phyloP scores from a whole-genome alignment of 2,888 invertebrate species.

The Gerris lacustris region DNA sequence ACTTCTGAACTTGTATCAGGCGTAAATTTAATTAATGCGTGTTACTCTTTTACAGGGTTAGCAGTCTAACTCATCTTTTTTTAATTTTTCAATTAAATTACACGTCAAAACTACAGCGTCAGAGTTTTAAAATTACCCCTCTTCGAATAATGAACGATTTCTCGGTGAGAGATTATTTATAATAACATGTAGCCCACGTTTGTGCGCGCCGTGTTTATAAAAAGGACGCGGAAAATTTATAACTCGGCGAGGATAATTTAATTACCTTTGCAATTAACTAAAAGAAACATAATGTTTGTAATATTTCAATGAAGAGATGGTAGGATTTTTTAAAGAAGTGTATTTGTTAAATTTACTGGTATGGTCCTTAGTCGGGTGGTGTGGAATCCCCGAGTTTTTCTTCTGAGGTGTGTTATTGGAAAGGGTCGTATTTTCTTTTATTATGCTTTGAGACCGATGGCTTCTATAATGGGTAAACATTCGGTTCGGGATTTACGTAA shows the following conservation, averaged over 20 bases:
- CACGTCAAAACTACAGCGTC: not conserved
- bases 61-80: not conserved
- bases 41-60: not conserved
- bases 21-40: not conserved
- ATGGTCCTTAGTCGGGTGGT: too few relatives aligned
- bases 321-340: too few relatives aligned
- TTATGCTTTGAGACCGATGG: not conserved
- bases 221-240: not conserved
- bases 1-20: not conserved
- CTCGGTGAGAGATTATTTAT: not conserved
- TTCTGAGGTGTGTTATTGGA: not conserved
- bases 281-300: not conserved
- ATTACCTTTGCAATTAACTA: constrained; percentile 5
- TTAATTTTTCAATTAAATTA: not conserved
- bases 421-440: constrained; percentile 1
- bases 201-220: not conserved
- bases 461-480: not conserved
- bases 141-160: not conserved
- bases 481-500: not conserved
- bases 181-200: not conserved
- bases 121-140: not conserved
- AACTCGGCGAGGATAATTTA: not conserved
- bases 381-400: too few relatives aligned
- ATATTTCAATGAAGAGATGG: not conserved
- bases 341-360: too few relatives aligned